Evolutionary conservation across 2,797 vertebrate species (phyloP).

Genomic region (Acanthopagrus latus): DNA sequence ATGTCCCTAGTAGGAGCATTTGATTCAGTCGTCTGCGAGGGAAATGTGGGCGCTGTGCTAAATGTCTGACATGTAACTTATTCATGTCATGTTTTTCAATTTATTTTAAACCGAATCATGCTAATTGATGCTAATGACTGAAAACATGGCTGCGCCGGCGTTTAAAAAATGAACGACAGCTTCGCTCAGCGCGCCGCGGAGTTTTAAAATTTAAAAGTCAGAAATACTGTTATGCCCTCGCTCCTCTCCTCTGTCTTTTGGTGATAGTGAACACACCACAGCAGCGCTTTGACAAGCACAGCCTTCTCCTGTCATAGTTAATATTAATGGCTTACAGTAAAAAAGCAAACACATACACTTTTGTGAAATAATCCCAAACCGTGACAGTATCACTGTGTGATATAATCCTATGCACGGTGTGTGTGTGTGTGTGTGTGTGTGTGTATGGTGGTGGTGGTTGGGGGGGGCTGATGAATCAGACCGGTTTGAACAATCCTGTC

Average conservation of each 20-base stretch:
- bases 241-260: slow-evolving; percentile 39
- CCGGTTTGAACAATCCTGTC: slow-evolving; percentile 75
- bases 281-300: slow-evolving; percentile 43
- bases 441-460: not conserved
- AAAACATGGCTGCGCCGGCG: slow-evolving; percentile 1
- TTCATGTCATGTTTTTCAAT: slow-evolving; percentile 45
- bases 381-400: slow-evolving; percentile 55
- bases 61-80: slow-evolving; percentile 58
- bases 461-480: slow-evolving; percentile 49
- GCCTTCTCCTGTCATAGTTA: slow-evolving; percentile 57
- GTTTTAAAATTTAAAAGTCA: slow-evolving; percentile 16
- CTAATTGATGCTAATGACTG: slow-evolving; percentile 23
- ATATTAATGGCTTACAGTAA: slow-evolving; percentile 68
- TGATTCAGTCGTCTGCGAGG: slow-evolving; percentile 55
- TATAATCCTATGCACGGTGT: slow-evolving; percentile 46
- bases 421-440: slow-evolving; percentile 21
- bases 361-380: slow-evolving; percentile 69
- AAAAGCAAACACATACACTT: slow-evolving; percentile 58
- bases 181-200: not conserved
- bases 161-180: slow-evolving; percentile 24
- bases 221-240: slow-evolving; percentile 9
- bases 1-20: slow-evolving; percentile 54
- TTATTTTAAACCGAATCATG: slow-evolving; percentile 41
- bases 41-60: slow-evolving; percentile 37
- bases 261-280: slow-evolving; percentile 42